phyloP scores from a whole-genome alignment of 2,888 invertebrate genomes.

The Rugalucina vietnamica region DNA sequence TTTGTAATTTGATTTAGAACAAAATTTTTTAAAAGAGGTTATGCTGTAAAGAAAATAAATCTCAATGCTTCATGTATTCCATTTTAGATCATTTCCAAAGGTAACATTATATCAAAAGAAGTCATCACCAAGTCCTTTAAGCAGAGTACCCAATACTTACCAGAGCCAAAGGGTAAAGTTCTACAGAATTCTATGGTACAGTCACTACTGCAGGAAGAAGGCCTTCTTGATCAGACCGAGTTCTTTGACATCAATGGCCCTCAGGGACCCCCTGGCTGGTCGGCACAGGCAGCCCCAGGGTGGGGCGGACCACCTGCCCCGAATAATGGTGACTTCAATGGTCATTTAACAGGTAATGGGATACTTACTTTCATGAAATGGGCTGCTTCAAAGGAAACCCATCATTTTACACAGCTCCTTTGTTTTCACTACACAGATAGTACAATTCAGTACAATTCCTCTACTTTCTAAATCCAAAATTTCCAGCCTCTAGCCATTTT shows the following conservation, averaged over 20 bases:
- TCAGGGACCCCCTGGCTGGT: conserved; percentile 34
- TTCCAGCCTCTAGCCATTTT: no score
- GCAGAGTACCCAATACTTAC: conserved; percentile 26
- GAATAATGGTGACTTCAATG: neutral
- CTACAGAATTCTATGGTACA: conserved; percentile 9
- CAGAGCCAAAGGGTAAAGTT: conserved; percentile 27
- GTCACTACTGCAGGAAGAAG: neutral
- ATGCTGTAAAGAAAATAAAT: no score
- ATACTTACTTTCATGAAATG: no score
- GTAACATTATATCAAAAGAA: conserved; percentile 38
- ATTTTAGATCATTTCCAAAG: conserved; percentile 57
- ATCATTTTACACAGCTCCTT: no score
- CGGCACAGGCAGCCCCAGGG: conserved; percentile 28
- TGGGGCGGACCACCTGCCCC: conserved; percentile 11
- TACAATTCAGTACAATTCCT: no score
- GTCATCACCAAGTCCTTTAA: conserved; percentile 32
- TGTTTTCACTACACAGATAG: no score
- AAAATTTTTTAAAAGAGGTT: no score
- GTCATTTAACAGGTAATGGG: no score
- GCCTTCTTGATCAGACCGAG: neutral
- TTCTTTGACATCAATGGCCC: neutral
- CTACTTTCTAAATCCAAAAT: no score
- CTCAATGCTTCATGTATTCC: no score
- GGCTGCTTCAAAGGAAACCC: no score
- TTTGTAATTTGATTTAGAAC: no score